A percentile compares a stretch with the other conserved stretches of the same genome.
Conservation (phyloP, 30 jellyfish, hydroid and myxozoan species). For the Cassiopea xamachana region DNA sequence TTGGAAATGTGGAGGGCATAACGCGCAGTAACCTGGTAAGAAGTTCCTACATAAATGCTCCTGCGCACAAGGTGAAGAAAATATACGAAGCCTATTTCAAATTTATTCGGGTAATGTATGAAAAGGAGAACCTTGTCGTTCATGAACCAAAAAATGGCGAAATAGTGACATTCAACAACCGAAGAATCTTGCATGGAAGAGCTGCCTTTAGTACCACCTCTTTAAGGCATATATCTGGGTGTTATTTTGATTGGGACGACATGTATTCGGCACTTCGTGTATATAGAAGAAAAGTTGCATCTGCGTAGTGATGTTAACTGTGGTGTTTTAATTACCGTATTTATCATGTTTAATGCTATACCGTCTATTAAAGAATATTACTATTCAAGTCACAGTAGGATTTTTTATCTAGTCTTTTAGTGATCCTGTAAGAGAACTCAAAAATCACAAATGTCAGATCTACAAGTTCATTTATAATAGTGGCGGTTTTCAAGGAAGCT, state of each 20-base stretch:
- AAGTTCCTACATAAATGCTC: conserved; percentile 81
- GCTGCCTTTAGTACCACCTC: conserved; percentile 66
- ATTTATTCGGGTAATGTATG: conserved; percentile 32
- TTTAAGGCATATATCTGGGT: conserved; percentile 55
- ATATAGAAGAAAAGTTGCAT: conserved; percentile 34
- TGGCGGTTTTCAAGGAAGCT: too few species aligned
- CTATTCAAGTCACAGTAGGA: too few species aligned
- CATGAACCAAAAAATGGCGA: conserved; percentile 69
- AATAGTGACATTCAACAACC: conserved; percentile 70
- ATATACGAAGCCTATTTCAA: conserved; percentile 69
- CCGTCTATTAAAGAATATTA: too few species aligned
- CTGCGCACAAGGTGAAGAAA: conserved; percentile 67
- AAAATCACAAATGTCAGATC: too few species aligned
- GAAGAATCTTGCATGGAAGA: conserved; percentile 82
- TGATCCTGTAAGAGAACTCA: too few species aligned
- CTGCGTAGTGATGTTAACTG: not conserved
- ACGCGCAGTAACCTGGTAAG: conserved; percentile 75
- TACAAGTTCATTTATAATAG: too few species aligned
- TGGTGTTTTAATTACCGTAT: too few species aligned
- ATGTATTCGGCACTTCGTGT: conserved; percentile 66
- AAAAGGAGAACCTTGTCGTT: conserved; percentile 35
- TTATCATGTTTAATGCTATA: too few species aligned
- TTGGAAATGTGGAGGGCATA: conserved; percentile 70
- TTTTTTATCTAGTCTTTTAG: too few species aligned
- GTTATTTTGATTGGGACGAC: conserved; percentile 90